Base-by-base conservation (phyloP, 2,888 invertebrate species). In the Drosophila meridiana region DNA sequence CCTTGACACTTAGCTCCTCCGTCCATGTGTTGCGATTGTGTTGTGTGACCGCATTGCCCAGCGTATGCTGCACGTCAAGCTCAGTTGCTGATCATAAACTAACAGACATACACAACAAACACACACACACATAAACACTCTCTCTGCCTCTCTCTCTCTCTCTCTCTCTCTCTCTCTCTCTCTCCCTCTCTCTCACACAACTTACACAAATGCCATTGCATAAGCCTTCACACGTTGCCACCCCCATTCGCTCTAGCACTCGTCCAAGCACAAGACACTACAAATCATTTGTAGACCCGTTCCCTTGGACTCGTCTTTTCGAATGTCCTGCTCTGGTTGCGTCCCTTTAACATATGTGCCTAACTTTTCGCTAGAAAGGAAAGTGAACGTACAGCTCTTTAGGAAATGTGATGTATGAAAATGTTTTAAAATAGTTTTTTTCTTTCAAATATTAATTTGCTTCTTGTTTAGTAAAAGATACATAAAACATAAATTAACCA, bases 21-120 rank as follows among this genome's bases (percentile, higher is more conserved):
- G 32, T 47, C 69, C 62, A 47, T 72, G 66, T 73, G 64, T 66
- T 82, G 76, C 48, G 69, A 82, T 83, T 85, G 66, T 85, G 66
- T 80, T 85, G 56, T 67, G 69, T 78, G 66, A 70, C 82, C 78
- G 69, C 78, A 82, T 68, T 78, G 72, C 63, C 69, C 34, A 47
- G 79, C 87, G 66, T 87, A 89, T 87, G 89, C 69, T 85, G 59
- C 65, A 80, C 73, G 85, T 87, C 85, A 84, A 66, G 79, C 76
- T 78, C 87, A 85, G 81, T 89, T 71, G 77, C 78, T 76, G 82
- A 87, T 87, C 87, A 87, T 86, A 86, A 88, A 88, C 84, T 82
- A 84, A 69, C 71, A 47, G 60, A 48, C 76, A 77, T 72, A 59
- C 56, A 50, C 70, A 32, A 55, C 38, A 52, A 55, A 53, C 71